Evolutionary conservation across 2,113 vertebrate genomes (phyloP).

Genomic region (Accipiter cooperii): DNA sequence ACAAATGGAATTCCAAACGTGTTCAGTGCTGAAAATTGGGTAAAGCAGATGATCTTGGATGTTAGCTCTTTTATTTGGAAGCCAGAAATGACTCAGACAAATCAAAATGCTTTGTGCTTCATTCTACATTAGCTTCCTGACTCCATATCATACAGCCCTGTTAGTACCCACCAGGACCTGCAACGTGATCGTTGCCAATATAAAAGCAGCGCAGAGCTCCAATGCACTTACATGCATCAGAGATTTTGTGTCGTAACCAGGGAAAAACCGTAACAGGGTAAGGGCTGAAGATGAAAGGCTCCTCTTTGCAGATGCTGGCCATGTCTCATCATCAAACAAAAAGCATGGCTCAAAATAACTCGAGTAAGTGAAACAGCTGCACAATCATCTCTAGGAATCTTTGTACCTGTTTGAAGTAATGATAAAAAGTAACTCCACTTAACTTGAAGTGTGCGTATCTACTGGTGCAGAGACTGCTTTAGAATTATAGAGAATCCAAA

Average conservation of each 20-base stretch:
- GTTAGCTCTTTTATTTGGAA: not conserved
- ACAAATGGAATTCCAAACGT: not conserved
- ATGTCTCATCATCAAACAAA: not conserved
- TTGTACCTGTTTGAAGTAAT: not conserved
- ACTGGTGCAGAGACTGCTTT: not conserved
- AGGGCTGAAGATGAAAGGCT: slow-evolving; percentile 15
- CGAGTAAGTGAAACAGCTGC: not conserved
- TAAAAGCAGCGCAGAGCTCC: not conserved
- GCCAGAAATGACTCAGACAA: not conserved
- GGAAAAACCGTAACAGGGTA: not conserved
- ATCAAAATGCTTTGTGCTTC: not conserved
- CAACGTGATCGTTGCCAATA: not conserved
- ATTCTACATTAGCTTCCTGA: not conserved
- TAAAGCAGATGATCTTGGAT: not conserved
- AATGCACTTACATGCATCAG: not conserved
- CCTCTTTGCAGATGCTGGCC: not conserved
- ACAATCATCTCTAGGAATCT: not conserved
- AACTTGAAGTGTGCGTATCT: not conserved
- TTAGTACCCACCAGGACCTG: not conserved
- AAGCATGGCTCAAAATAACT: not conserved
- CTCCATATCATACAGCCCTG: not conserved
- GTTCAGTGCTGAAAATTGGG: not conserved
- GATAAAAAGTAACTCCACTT: not conserved
- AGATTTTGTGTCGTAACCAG: not conserved
- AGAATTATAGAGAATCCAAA: not conserved